These are phyloP conservation scores for Rhagonycha lutea DNA, from an alignment of 2,888 invertebrate genomes.

Conservation along the genomic window DNA sequence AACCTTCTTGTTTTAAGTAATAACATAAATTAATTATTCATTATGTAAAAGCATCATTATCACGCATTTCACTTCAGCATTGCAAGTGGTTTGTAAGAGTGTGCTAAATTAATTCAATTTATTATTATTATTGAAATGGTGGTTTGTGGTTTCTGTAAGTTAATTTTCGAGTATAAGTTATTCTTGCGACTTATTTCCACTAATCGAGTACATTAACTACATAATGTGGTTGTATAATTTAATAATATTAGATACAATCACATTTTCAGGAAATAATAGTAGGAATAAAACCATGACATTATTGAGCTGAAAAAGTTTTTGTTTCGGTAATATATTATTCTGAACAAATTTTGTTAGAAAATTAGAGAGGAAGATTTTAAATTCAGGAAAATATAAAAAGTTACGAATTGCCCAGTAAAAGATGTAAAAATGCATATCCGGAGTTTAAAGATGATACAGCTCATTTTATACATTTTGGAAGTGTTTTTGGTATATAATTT, in stretches of 20 bases:
- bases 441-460: neutral
- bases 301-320: too few species aligned
- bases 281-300: too few species aligned
- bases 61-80: neutral
- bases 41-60: neutral
- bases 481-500: neutral
- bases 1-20: neutral
- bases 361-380: too few species aligned
- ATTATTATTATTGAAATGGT: neutral
- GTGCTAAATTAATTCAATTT: neutral
- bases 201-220: too few species aligned
- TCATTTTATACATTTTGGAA: neutral
- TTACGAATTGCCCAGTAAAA: neutral
- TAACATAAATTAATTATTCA: neutral
- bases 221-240: too few species aligned
- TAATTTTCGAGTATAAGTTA: neutral
- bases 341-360: too few species aligned
- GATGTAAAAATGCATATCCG: neutral
- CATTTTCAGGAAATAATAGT: too few species aligned
- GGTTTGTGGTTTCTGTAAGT: neutral
- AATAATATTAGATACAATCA: too few species aligned
- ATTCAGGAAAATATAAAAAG: too few species aligned
- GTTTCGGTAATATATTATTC: too few species aligned
- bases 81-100: neutral
- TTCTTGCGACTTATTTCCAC: too few species aligned